Evolutionary conservation across 2,797 vertebrate species (phyloP).

Genomic region (Galagoides demidoff): DNA sequence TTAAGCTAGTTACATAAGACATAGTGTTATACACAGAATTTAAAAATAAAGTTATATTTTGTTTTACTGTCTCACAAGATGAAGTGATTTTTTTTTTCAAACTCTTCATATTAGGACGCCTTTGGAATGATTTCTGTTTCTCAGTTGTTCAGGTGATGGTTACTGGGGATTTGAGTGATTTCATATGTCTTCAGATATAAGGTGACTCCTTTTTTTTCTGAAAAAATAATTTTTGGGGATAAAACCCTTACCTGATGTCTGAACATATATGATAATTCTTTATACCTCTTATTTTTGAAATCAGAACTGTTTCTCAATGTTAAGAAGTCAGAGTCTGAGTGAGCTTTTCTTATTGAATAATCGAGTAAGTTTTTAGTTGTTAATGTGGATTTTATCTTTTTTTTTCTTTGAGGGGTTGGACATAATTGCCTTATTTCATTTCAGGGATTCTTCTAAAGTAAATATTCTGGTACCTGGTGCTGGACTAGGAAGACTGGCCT

Average conservation of each 20-base stretch:
- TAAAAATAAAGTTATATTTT: conserved; percentile 47
- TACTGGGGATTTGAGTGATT: neutral
- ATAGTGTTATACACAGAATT: conserved; percentile 9
- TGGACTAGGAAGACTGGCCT: conserved; percentile 97
- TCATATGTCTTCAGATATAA: conserved; percentile 16
- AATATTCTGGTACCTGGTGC: conserved; percentile 98
- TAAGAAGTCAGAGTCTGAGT: conserved; percentile 49
- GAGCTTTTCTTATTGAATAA: conserved; percentile 61
- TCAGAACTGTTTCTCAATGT: conserved; percentile 54
- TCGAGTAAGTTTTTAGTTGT: conserved; percentile 67
- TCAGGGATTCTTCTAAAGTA: conserved; percentile 95
- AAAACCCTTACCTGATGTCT: conserved; percentile 36
- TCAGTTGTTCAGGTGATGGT: conserved; percentile 8
- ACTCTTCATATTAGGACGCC: neutral
- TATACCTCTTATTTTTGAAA: conserved; percentile 36
- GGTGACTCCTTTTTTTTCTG: neutral
- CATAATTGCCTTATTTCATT: conserved; percentile 87
- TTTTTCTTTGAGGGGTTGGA: conserved; percentile 73
- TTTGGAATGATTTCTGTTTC: conserved; percentile 39
- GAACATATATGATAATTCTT: conserved; percentile 12
- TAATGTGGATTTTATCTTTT: conserved; percentile 76
- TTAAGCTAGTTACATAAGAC: conserved; percentile 30
- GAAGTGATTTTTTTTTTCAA: conserved; percentile 49
- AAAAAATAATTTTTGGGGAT: conserved; percentile 23
- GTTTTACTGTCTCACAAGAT: conserved; percentile 14